phyloP scores from a whole-genome alignment of 2,797 vertebrate species.

The Cryptoprocta ferox region DNA sequence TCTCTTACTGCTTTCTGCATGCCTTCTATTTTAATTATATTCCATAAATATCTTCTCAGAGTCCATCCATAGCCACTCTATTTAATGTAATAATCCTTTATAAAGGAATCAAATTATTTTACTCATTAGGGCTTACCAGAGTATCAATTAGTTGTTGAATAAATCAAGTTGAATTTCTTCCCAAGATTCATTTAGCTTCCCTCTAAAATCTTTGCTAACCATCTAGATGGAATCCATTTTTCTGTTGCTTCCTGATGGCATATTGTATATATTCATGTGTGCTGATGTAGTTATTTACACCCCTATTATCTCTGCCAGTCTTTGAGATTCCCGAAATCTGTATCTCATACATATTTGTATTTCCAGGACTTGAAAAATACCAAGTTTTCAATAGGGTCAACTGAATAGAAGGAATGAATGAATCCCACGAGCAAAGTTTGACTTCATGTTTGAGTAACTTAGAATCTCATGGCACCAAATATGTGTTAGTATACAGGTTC shows the following conservation, averaged over 20 bases:
- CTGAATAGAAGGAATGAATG: too few relatives aligned
- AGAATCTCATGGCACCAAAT: too few relatives aligned
- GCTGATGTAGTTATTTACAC: neutral
- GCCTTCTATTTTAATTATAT: neutral
- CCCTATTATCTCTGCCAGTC: neutral
- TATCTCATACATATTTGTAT: neutral
- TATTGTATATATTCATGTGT: neutral
- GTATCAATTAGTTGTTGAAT: neutral
- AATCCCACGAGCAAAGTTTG: too few relatives aligned
- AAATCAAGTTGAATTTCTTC: neutral
- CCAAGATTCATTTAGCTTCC: neutral
- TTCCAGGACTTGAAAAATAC: neutral
- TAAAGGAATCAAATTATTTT: conserved; percentile 11
- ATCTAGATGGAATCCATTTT: neutral
- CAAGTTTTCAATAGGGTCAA: too few relatives aligned
- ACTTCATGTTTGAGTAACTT: too few relatives aligned
- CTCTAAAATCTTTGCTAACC: neutral
- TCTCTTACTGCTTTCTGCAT: neutral
- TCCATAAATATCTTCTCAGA: neutral
- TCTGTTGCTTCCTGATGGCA: neutral
- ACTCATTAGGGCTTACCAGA: neutral
- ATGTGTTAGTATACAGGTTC: too few relatives aligned
- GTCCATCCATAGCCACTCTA: neutral
- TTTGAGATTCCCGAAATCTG: neutral
- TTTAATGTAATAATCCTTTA: neutral